These are phyloP conservation scores for Coptodon rendalli DNA, from an alignment of 2,113 vertebrate genomes.

Conservation along the genomic window DNA sequence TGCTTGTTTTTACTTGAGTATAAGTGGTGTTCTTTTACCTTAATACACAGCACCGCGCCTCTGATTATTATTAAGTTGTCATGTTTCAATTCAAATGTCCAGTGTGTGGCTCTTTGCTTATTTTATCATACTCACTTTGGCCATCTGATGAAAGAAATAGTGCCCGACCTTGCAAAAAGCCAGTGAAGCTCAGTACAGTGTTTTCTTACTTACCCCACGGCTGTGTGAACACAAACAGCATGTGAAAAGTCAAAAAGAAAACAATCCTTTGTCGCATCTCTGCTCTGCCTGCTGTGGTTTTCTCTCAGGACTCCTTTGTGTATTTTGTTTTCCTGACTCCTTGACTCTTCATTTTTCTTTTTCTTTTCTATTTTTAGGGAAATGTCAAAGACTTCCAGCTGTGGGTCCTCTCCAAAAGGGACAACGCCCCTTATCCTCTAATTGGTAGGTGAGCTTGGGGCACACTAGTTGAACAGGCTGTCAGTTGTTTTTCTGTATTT, in stretches of 20 bases:
- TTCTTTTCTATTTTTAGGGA: constrained; percentile 68
- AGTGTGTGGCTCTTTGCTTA: not conserved
- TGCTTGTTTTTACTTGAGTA: not conserved
- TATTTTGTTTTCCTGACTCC: not conserved
- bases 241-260: not conserved
- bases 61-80: not conserved
- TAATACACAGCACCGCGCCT: not conserved
- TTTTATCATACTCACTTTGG: not conserved
- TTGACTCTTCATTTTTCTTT: not conserved
- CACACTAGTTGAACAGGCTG: not conserved
- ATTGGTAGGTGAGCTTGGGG: constrained; percentile 80
- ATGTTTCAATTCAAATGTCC: not conserved
- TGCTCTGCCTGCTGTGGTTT: not conserved
- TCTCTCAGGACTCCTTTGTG: not conserved
- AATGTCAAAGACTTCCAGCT: constrained; percentile 88
- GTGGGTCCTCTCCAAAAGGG: constrained; percentile 93
- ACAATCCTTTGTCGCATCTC: not conserved
- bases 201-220: not conserved
- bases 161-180: not conserved
- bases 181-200: not conserved
- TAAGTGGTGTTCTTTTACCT: not conserved
- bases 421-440: constrained; percentile 91
- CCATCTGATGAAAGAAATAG: not conserved
- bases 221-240: not conserved
- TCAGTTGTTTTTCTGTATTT: not conserved